A percentile compares a stretch with the other conserved stretches of the same genome.
phyloP scores from a whole-genome alignment of 1,140 invertebrate species.

The Magallana angulata region DNA sequence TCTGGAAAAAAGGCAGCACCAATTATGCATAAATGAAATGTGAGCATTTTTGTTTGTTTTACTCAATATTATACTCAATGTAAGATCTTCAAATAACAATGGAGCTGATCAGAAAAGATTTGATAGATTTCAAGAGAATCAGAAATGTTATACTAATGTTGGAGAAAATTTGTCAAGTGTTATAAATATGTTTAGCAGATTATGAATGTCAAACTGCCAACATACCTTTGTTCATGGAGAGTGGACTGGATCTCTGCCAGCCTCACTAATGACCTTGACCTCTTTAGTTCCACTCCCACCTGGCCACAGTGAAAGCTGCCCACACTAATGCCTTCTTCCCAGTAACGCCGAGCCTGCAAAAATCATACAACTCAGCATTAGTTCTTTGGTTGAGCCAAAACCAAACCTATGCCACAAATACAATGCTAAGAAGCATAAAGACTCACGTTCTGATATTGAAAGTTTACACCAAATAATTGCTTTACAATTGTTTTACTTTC shows the following conservation, averaged over 20 bases:
- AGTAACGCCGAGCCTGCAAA: constrained; percentile 88
- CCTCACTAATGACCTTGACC: constrained; percentile 94
- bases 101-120: neutral
- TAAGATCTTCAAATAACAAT: neutral
- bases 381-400: too few species aligned
- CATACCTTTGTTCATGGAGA: constrained; percentile 96
- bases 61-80: neutral
- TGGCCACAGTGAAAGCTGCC: constrained; percentile 93
- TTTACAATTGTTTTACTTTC: too few species aligned
- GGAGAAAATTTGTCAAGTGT: too few species aligned
- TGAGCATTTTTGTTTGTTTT: neutral
- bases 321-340: constrained; percentile 90
- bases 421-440: too few species aligned
- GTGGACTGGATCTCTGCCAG: constrained; percentile 97
- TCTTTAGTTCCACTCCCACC: constrained; percentile 96
- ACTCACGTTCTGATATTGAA: too few species aligned
- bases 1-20: constrained; percentile 44
- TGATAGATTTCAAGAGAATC: neutral
- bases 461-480: too few species aligned
- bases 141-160: neutral
- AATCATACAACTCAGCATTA: neutral
- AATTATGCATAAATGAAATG: neutral
- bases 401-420: too few species aligned
- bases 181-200: too few species aligned
- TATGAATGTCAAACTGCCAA: too few species aligned